Evolutionary conservation across 1,140 invertebrate species (phyloP), one percentile per base, ranked within the genome.

Genomic region (Cherax destructor): DNA sequence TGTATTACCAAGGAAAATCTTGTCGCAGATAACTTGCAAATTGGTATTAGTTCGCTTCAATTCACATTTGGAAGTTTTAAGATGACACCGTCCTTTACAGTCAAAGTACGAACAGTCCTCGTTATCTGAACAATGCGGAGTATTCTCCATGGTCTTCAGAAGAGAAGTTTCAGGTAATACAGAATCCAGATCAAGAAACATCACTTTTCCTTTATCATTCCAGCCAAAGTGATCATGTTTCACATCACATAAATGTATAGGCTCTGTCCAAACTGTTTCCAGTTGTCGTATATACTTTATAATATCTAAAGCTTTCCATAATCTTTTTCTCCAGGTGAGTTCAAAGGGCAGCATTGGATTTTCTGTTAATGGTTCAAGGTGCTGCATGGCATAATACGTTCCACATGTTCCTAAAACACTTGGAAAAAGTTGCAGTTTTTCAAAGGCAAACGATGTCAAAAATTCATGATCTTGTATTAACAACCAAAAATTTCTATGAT

Each of bases 151-250:
- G 4, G 77, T 83, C 7, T 76, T 83, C 7, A 88, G 11, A 18
- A 92, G 78, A 21, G 81, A 79, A 13, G 72, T 91, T n/a, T 92
- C 89, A 13, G 77, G 80, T 59, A 92, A 56, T 61, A 92, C 86
- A 30, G 92, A 72, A 77, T 92, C 92, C 6, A 91, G 81, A 49
- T 92, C 92, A 16, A 92, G 78, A 65, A 92, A 92, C 49, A 77
- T 79, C 69, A 92, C 79, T 18, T 78, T 88, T 18, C 56, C 86
- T 30, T 49, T 30, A 52, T 88, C n/a, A n/a, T 80, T 76, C 92
- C 92, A 92, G 5, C 92, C 92, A 88, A 92, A 92, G 41, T 92
- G 92, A 69, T 87, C 87, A 80, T 91, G 89, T 80, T 92, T 92
- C 9, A 92, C 89, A 78, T 92, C 92, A 92, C 92, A 92, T 30